Base-by-base conservation (phyloP, 2,888 invertebrate species). In the Cordylochernes scorpioides region DNA sequence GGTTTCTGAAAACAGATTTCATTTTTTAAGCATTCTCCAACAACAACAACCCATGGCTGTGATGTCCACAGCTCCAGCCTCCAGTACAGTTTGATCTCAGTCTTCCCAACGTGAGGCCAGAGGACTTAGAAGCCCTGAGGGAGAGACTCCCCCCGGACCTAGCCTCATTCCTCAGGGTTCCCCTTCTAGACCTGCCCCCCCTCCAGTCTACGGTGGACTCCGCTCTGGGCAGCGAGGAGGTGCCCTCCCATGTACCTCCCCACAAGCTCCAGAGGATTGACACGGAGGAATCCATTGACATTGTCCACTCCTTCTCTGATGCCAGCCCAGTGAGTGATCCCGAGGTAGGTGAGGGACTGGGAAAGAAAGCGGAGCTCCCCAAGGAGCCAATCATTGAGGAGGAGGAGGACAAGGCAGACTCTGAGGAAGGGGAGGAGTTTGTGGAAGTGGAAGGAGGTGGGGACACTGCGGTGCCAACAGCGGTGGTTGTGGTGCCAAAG, bases 21-120 rank as follows among this genome's bases (percentile, higher is more conserved):
- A 6, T 28, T 13, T 27, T 27, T 8, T 28, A n/a, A 26, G 9
- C 6, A 25, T 9, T n/a, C 12, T 15, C 2, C n/a, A n/a, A n/a
- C 17, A 8, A n/a, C 14, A 25, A 10, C 24, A 3, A 29, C 15
- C 16, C 14, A 13, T 14, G 24, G 12, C 13, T 29, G 21, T 25
- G 14, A 5, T 25, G 5, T 25, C 33, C 30, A 8, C 34, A 52
- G 52, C 75, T 72, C 24, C 47, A 51, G 29, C 34, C 46, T 15
- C 54, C 53, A n/a, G 35, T 35, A 24, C 39, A 41, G 21, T 53
- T 55, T 46, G 55, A 57, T 33, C 36, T 41, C n/a, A 36, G 44
- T 15, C 42, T 57, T 18, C 56, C 56, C 17, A 38, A 42, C 10
- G 46, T 57, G 13, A 46, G 45, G 9, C 29, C 28, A 3, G 45